phyloP scores from a whole-genome alignment of 1,140 invertebrate species.

The Manduca sexta region DNA sequence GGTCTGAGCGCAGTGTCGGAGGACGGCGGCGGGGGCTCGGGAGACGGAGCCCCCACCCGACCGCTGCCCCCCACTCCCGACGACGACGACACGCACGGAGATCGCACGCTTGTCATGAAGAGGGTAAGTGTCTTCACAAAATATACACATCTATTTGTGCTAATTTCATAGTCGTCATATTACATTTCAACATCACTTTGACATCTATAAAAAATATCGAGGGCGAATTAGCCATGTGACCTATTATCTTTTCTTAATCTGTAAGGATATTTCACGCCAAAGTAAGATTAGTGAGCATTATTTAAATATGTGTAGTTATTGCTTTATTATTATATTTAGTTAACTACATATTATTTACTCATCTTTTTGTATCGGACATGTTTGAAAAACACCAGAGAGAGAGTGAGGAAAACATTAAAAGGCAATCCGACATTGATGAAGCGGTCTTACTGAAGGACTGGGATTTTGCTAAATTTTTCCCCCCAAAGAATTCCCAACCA shows the following conservation, averaged over 20 bases:
- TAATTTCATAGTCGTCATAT: slow-evolving; percentile 2
- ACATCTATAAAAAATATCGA: not conserved
- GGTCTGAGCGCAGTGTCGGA: slow-evolving; percentile 75
- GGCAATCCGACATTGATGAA: slow-evolving; percentile 78
- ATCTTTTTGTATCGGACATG: slow-evolving; percentile 61
- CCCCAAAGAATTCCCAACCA: slow-evolving; percentile 62
- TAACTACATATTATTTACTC: slow-evolving; percentile 45
- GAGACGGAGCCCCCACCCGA: slow-evolving; percentile 88
- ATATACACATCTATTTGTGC: slow-evolving; percentile 3
- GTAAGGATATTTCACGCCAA: slow-evolving; percentile 53
- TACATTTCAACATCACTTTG: not conserved
- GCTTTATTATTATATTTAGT: slow-evolving; percentile 17
- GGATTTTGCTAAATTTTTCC: slow-evolving; percentile 89
- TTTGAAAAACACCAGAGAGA: slow-evolving; percentile 61
- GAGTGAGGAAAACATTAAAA: slow-evolving; percentile 51
- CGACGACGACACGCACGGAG: slow-evolving; percentile 87
- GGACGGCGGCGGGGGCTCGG: slow-evolving; percentile 71
- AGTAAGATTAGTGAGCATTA: slow-evolving; percentile 64
- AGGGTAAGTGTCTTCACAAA: slow-evolving; percentile 78
- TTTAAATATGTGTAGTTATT: slow-evolving; percentile 8
- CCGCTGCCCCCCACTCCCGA: slow-evolving; percentile 95
- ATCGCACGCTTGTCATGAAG: slow-evolving; percentile 92
- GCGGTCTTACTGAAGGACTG: slow-evolving; percentile 85
- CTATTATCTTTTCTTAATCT: too few relatives aligned
- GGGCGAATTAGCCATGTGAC: not conserved